Evolutionary conservation across 2,113 vertebrate genomes (phyloP).

Genomic region (Panthera tigris): DNA sequence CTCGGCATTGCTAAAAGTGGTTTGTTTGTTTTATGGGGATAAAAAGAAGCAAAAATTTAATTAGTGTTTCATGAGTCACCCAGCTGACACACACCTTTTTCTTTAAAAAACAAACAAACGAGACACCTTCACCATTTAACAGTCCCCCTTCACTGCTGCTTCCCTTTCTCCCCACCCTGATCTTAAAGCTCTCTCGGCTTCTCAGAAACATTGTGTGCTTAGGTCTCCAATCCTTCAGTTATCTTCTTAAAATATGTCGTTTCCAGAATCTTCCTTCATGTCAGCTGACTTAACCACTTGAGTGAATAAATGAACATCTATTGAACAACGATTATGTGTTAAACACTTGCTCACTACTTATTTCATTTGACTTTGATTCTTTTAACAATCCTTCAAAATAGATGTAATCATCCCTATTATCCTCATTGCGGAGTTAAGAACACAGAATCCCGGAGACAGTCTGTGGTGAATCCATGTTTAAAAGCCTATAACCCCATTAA

Average conservation of each 20-base stretch:
- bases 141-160: background rate
- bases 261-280: constrained; percentile 10
- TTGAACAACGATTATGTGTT: background rate
- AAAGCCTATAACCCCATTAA: background rate
- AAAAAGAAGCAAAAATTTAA: constrained; percentile 60
- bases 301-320: background rate
- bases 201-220: background rate
- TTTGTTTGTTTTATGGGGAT: constrained; percentile 63
- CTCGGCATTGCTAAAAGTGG: constrained; percentile 39
- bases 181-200: background rate
- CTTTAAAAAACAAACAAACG: constrained; percentile 53
- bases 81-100: constrained; percentile 65
- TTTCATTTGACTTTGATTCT: background rate
- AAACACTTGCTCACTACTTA: background rate
- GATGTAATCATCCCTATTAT: background rate
- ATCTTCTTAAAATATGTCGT: background rate
- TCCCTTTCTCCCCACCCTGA: background rate
- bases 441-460: background rate
- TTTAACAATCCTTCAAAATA: background rate
- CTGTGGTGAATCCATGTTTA: background rate
- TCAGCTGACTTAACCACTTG: background rate
- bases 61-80: constrained; percentile 63
- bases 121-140: background rate
- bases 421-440: background rate
- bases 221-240: background rate